Evolutionary conservation across 2,113 vertebrate genomes (phyloP), one percentile per base, ranked within the genome.

Genomic region (Festucalex cinctus): DNA sequence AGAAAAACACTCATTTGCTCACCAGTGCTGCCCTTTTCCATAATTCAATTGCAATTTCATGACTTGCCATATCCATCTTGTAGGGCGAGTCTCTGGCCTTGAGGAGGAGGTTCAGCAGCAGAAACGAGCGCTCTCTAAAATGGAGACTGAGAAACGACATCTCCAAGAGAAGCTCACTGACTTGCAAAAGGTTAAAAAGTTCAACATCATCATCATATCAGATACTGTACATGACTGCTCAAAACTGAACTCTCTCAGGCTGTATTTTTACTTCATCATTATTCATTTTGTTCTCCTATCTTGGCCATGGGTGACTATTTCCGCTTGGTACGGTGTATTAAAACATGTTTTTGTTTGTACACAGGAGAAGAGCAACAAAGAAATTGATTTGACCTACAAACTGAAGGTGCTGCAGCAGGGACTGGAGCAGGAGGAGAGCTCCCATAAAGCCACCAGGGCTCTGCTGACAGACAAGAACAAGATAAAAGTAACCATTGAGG

Each of bases 381-480:
- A 99, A 93, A 98, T 99, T 71, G 96, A 99, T 79, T 92, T 98
- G 94, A 99, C 95, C 10, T 99, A 98, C 76, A 96, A 96, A 88
- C 91, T 99, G 70, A 98, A 96, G 92, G 94, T 97, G 63, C 90
- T 96, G 84, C 97, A 99, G 86, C 97, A 99, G 87, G 93, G 92
- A 74, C 89, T 99, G 76, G 97, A 99, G 79, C 97, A 99, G 85
- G 94, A 98, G 81, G 95, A 95, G 88, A 88, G 91, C 0, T 94
- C 96, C 37, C 97, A 99, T 65, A 98, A 97, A 88, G 90, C 95
- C 77, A 98, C 97, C 74, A 98, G 94, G 88, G 93, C 93, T 6
- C 88, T 95, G 63, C 89, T 99, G 73, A 96, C 95, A 24, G 97
- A 99, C 90, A 98, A 98, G 88, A 98, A 94, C 85, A 96, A 97